phyloP scores from a whole-genome alignment of 2,113 vertebrate genomes.

The Pogona vitticeps region DNA sequence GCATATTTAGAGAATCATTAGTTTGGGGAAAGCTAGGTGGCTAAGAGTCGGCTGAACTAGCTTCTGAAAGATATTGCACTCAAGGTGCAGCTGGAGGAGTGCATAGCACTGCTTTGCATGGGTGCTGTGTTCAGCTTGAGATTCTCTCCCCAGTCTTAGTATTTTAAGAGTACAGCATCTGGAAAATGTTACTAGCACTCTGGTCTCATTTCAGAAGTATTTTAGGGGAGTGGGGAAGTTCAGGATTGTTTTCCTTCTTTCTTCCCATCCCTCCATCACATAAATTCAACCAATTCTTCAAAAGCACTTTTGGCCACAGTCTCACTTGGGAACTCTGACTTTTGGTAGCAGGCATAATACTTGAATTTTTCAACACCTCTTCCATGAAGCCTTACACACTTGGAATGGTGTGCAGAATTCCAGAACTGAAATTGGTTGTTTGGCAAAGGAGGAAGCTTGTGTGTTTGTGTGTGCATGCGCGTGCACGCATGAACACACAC shows the following conservation, averaged over 20 bases:
- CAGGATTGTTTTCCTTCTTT: neutral
- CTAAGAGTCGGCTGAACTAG: neutral
- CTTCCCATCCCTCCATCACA: conserved; percentile 4
- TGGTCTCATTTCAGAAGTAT: no score
- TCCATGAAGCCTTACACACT: conserved; percentile 15
- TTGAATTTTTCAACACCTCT: neutral
- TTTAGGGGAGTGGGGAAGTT: neutral
- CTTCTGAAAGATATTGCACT: neutral
- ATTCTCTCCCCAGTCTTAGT: no score
- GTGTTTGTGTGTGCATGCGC: neutral
- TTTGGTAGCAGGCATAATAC: conserved; percentile 13
- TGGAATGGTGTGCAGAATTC: neutral
- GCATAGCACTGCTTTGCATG: neutral
- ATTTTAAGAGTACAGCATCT: neutral
- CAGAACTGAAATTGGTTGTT: conserved; percentile 16
- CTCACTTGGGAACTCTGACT: neutral
- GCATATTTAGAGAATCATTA: no score
- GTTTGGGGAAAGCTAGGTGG: neutral
- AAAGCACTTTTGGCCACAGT: neutral
- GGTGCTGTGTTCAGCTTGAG: neutral
- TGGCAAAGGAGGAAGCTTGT: neutral
- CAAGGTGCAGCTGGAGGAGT: neutral
- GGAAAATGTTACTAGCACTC: neutral
- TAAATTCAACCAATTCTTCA: neutral
- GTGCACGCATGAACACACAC: neutral